Percentiles rank a stretch among this genome's conserved stretches.
Conservation (phyloP, 2,888 invertebrate species). For the Iphiclides podalirius region DNA sequence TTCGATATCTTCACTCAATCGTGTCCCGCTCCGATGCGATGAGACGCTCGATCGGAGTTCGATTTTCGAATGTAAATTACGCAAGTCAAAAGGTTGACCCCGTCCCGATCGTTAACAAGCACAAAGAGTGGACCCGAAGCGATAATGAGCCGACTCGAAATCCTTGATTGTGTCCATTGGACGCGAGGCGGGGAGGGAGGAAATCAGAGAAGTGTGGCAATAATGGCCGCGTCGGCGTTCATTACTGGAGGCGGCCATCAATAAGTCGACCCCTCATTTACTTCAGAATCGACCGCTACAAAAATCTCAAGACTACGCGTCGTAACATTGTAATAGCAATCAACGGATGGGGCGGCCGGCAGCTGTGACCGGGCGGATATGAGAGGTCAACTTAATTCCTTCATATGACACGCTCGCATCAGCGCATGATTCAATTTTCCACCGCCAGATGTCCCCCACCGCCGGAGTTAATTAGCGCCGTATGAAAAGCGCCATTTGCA, state of each 20-base stretch:
- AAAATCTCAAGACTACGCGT: slow-evolving; percentile 18
- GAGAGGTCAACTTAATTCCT: slow-evolving; percentile 72
- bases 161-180: slow-evolving; percentile 1
- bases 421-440: slow-evolving; percentile 72
- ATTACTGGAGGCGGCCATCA: slow-evolving; percentile 31
- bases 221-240: slow-evolving; percentile 9
- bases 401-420: slow-evolving; percentile 60
- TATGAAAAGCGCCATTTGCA: slow-evolving; percentile 70
- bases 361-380: slow-evolving; percentile 71
- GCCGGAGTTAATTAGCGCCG: slow-evolving; percentile 56
- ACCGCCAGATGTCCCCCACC: slow-evolving; percentile 69
- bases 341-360: slow-evolving; percentile 35
- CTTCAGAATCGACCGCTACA: slow-evolving; percentile 16
- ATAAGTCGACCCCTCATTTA: slow-evolving; percentile 30
- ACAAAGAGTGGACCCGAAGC: not conserved
- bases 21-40: not conserved
- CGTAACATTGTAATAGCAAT: slow-evolving; percentile 22
- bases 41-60: not conserved
- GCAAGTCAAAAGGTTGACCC: not conserved
- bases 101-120: not conserved
- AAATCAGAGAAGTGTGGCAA: slow-evolving; percentile 4
- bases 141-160: not conserved
- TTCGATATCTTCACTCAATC: not conserved
- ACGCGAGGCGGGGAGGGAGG: not conserved
- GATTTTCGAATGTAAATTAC: not conserved